phyloP scores from a whole-genome alignment of 2,888 invertebrate genomes.

The Machimus rusticus region DNA sequence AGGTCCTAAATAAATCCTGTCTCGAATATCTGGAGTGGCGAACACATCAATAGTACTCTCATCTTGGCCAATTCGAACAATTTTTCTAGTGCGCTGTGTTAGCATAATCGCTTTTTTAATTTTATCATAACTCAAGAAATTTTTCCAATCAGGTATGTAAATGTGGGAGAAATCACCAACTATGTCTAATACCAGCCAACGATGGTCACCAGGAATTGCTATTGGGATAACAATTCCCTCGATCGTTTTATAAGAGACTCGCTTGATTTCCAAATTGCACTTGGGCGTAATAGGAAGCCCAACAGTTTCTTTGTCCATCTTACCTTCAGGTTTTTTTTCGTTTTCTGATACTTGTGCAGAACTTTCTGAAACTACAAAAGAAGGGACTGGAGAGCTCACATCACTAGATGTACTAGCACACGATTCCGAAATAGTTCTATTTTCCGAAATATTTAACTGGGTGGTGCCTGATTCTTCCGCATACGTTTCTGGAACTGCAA shows the following conservation, averaged over 20 bases:
- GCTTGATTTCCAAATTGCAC: slow-evolving; percentile 42
- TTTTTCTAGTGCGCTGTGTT: slow-evolving; percentile 52
- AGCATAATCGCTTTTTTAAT: slow-evolving; percentile 56
- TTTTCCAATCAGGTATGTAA: slow-evolving; percentile 59
- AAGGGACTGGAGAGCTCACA: background rate
- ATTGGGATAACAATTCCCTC: slow-evolving; percentile 56
- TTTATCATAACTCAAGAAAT: slow-evolving; percentile 58
- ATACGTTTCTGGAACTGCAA: background rate
- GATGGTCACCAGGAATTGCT: slow-evolving; percentile 53
- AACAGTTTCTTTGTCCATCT: background rate
- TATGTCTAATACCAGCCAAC: slow-evolving; percentile 60
- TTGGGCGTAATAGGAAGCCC: slow-evolving; percentile 18
- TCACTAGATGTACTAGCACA: background rate
- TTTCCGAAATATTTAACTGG: background rate
- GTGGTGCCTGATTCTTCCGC: background rate
- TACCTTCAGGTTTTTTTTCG: background rate
- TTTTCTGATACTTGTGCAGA: background rate
- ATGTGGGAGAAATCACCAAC: slow-evolving; percentile 61
- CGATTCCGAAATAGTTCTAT: background rate
- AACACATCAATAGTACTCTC: slow-evolving; percentile 30
- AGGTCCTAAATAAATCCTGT: slow-evolving; percentile 61
- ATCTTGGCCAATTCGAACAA: slow-evolving; percentile 53
- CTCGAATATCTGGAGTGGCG: slow-evolving; percentile 47
- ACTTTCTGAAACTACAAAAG: background rate
- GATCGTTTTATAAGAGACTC: slow-evolving; percentile 51